A percentile compares a stretch with the other conserved stretches of the same genome.
These are phyloP conservation scores for Dicyrtoma fusca DNA, from an alignment of 2,888 invertebrate genomes.

Conservation along the genomic window DNA sequence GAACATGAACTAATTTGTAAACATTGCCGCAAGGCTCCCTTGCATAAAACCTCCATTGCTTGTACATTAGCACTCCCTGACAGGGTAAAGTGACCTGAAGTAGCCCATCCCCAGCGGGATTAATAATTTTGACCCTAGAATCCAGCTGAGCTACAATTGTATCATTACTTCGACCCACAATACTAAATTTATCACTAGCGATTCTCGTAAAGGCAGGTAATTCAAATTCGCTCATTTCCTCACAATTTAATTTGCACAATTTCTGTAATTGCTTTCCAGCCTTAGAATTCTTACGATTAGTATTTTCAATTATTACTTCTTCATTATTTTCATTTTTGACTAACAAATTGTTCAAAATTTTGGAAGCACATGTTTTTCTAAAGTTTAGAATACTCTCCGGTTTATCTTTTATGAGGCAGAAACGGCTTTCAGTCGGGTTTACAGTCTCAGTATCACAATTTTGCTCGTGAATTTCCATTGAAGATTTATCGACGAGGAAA, in stretches of 20 bases:
- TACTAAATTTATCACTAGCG: neutral
- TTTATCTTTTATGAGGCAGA: no score
- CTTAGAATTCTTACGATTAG: neutral
- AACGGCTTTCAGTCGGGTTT: no score
- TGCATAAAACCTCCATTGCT: neutral
- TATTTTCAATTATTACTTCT: neutral
- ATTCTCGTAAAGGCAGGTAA: conserved; percentile 8
- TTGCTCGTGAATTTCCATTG: neutral
- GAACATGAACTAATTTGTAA: neutral
- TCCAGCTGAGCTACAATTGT: conserved; percentile 10
- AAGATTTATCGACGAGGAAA: neutral
- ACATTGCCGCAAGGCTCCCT: neutral
- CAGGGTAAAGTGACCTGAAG: conserved; percentile 11
- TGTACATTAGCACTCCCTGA: neutral
- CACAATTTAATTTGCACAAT: conserved; percentile 6
- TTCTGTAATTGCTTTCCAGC: neutral
- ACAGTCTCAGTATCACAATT: neutral
- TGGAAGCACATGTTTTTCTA: no score
- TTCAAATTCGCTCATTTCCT: neutral
- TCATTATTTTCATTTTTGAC: neutral
- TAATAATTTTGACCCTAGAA: neutral
- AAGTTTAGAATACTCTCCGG: no score
- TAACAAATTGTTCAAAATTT: no score
- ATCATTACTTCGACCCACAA: conserved; percentile 12
- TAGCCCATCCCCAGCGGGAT: neutral